Evolutionary conservation across 2,113 vertebrate species (phyloP).

Genomic region (Oncorhynchus masou): DNA sequence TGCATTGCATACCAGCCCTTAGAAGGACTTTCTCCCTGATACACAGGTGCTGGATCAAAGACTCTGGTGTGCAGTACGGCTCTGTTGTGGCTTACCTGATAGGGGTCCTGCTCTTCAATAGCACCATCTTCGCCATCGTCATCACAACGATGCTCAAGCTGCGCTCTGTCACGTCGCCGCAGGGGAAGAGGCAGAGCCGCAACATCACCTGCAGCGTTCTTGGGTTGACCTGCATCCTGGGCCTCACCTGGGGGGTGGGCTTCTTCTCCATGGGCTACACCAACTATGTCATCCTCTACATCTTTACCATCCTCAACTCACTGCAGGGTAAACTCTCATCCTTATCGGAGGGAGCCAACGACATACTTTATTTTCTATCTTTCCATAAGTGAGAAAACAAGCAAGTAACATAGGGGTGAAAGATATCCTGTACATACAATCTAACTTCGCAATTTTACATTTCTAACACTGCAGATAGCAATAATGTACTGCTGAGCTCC

Average conservation of each 20-base stretch:
- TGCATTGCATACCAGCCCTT: neutral
- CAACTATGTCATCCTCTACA: conserved; percentile 64
- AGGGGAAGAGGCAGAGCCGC: conserved; percentile 54
- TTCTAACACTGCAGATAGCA: too few relatives aligned
- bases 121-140: conserved; percentile 66
- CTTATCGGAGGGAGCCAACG: too few relatives aligned
- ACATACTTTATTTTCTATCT: too few relatives aligned
- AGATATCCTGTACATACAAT: too few relatives aligned
- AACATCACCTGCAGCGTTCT: conserved; percentile 50
- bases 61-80: conserved; percentile 57
- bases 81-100: conserved; percentile 75
- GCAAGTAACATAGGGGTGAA: too few relatives aligned
- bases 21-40: neutral
- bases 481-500: too few relatives aligned
- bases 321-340: conserved; percentile 71
- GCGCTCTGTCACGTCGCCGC: conserved; percentile 32
- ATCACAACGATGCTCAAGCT: conserved; percentile 65
- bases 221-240: conserved; percentile 74
- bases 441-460: too few relatives aligned
- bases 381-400: too few relatives aligned
- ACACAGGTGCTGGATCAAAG: conserved; percentile 76
- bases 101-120: conserved; percentile 77
- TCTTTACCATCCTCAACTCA: conserved; percentile 79
- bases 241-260: conserved; percentile 76
- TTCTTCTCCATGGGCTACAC: conserved; percentile 76